Base-by-base conservation (phyloP, 35 echinoderm and acorn worm genomes). In the Diadema setosum region DNA sequence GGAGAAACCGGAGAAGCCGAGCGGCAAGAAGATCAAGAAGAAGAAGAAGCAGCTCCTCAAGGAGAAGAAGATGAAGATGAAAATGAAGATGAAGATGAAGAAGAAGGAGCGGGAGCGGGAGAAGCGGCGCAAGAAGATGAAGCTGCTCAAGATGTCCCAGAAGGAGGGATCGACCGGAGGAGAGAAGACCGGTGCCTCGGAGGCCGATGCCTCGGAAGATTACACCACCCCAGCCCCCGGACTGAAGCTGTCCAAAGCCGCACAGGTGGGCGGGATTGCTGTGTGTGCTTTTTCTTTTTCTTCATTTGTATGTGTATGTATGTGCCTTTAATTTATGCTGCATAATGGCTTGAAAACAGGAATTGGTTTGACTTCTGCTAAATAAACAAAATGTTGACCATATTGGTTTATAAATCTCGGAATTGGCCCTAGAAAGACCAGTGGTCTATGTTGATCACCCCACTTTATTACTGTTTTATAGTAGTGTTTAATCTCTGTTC, bases 31-130 rank as follows among this genome's bases (percentile, higher is more conserved):
- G 60, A 88, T 87, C 42, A 95, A 91, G 21, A 80, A 95, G 52
- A 91, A 92, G 85, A 88, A 89, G 42, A 85, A 92, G 55, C 88
- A 89, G 59, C 57, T 84, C 12, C 31, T 39, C 18, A 58, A 87
- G 70, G 85, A 93, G 75, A 81, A 87, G 63, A 61, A 48, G 9
- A 58, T 50, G 76, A 93, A 93, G 91, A n/a, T n/a, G n/a, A n/a
- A n/a, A n/a, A n/a, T n/a, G n/a, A n/a, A 91, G 84, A 87, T 74
- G 75, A 87, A 93, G 78, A 87, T 67, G 45, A 93, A 93, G 48
- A 82, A 87, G 59, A 75, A 91, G 34, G 33, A 82, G 56, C 24
- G 80, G 14, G 70, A 82, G 12, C 59, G 60, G 39, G 61, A 60
- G 48, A 86, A 81, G 45, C 34, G 40, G 14, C 23, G 41, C 42